Percentiles rank a stretch among this genome's conserved stretches.
phyloP scores from a whole-genome alignment of 2,797 vertebrate genomes.

The Xenopus petersii region DNA sequence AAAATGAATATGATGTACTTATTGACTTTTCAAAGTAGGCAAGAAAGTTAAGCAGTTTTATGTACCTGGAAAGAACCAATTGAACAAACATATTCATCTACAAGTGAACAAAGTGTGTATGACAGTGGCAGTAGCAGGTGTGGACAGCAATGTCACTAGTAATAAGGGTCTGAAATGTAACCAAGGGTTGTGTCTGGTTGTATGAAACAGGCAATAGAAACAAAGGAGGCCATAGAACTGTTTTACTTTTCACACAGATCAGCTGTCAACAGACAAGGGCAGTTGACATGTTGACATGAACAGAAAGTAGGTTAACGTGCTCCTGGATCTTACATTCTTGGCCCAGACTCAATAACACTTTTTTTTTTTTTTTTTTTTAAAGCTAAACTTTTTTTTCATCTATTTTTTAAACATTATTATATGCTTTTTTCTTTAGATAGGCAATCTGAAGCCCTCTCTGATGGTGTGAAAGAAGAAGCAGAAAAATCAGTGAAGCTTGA shows the following conservation, averaged over 20 bases:
- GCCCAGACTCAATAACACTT: neutral
- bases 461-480: constrained; percentile 32
- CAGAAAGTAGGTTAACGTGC: too few species aligned
- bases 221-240: neutral
- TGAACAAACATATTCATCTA: neutral
- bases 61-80: neutral
- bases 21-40: too few species aligned
- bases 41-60: too few species aligned
- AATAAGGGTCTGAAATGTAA: neutral
- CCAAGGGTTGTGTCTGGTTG: too few species aligned
- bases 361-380: neutral
- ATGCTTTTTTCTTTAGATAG: neutral
- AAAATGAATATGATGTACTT: too few species aligned
- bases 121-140: neutral
- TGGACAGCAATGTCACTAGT: neutral
- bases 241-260: neutral
- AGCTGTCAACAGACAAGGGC: neutral
- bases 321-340: neutral
- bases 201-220: neutral
- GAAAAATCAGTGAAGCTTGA: constrained; percentile 40
- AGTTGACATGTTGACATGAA: neutral
- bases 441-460: constrained; percentile 36
- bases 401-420: too few species aligned
- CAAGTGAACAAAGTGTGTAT: neutral
- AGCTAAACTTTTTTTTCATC: too few species aligned